Percentiles rank a stretch among this genome's conserved stretches.
Evolutionary conservation across 2,113 vertebrate species (phyloP).

Genomic region (Gasterosteus aculeatus): DNA sequence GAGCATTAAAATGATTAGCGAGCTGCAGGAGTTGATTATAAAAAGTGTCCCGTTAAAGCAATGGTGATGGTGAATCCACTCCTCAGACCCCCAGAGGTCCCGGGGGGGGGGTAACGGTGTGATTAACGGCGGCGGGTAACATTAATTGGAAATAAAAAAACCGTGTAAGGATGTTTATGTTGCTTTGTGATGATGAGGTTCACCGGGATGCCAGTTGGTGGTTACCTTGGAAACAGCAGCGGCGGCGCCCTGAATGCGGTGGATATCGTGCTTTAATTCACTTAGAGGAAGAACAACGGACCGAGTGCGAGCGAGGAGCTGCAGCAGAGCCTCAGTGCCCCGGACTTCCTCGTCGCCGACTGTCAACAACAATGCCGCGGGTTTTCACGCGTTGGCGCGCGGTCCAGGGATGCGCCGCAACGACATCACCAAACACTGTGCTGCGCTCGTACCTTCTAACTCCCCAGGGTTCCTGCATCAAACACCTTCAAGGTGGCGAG

Average conservation of each 20-base stretch:
- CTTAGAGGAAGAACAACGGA: constrained; percentile 3
- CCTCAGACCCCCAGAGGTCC: constrained; percentile 3
- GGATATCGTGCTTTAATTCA: constrained; percentile 42
- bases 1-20: constrained; percentile 12
- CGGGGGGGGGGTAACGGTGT: constrained; percentile 8
- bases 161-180: constrained; percentile 29
- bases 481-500: too few species aligned
- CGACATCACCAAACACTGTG: too few species aligned
- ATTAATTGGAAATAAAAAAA: constrained; percentile 57
- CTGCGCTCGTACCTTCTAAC: too few species aligned
- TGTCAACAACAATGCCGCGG: too few species aligned
- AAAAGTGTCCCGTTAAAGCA: constrained; percentile 43
- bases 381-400: too few species aligned
- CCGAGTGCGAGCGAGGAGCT: too few species aligned
- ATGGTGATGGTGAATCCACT: constrained; percentile 48
- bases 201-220: constrained; percentile 17
- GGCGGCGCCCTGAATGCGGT: constrained; percentile 28
- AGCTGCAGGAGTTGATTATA: constrained; percentile 28
- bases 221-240: constrained; percentile 66
- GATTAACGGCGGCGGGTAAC: constrained; percentile 29
- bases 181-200: constrained; percentile 21
- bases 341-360: too few species aligned
- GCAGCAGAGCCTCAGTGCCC: too few species aligned
- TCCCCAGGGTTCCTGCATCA: too few species aligned
- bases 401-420: too few species aligned